A percentile compares a stretch with the other conserved stretches of the same genome.
Evolutionary conservation across 2,797 vertebrate genomes (phyloP).

Genomic region (Phaenicophaeus curvirostris): DNA sequence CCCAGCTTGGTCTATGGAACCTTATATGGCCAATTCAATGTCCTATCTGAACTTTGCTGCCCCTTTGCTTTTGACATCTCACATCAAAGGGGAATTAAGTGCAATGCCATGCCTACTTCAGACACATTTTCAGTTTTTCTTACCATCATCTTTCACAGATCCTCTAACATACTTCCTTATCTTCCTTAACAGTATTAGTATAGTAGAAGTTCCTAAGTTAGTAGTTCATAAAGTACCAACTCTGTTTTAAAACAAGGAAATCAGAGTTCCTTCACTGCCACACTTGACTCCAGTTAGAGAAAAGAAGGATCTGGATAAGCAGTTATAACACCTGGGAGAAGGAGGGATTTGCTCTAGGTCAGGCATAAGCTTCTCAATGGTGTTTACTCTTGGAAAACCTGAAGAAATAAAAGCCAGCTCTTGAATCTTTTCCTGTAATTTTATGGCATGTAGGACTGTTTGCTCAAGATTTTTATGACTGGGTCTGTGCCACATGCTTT

Average conservation of each 20-base stretch:
- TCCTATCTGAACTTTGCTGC: background rate
- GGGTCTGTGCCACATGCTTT: background rate
- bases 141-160: background rate
- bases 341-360: background rate
- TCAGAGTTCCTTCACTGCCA: background rate
- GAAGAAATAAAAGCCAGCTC: background rate
- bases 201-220: background rate
- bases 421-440: background rate
- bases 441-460: background rate
- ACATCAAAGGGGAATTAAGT: background rate
- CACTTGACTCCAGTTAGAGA: background rate
- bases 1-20: background rate
- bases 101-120: background rate
- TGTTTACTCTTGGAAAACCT: background rate
- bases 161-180: background rate
- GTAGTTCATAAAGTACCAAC: background rate
- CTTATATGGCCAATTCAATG: background rate
- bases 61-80: background rate
- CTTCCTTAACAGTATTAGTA: background rate
- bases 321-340: background rate
- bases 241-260: background rate
- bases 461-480: slow-evolving; percentile 3
- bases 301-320: background rate
- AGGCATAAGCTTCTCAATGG: background rate
- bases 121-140: background rate